Evolutionary conservation across 2,888 invertebrate species (phyloP).

Genomic region (Acanthosepion lycidas): DNA sequence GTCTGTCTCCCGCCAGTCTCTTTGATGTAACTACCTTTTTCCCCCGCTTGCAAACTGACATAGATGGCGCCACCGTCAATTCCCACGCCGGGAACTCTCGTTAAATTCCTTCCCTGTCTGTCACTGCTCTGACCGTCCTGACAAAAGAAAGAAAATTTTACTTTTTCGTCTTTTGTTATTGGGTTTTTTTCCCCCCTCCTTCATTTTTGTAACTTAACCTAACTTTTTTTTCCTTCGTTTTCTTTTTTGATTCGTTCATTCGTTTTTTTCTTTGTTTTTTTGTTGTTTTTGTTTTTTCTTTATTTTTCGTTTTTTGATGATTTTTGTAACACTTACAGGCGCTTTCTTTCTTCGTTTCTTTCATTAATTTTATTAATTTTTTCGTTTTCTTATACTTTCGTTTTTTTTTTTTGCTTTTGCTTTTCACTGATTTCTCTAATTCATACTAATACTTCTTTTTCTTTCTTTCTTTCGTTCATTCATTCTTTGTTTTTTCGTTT

Average conservation of each 20-base stretch:
- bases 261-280: not conserved
- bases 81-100: not conserved
- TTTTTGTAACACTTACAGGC: not conserved
- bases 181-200: not conserved
- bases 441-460: not conserved
- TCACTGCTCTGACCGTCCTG: not conserved
- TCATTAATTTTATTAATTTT: not conserved
- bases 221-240: not conserved
- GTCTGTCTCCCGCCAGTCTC: not conserved
- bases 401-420: not conserved
- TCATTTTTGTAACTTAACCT: not conserved
- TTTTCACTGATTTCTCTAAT: not conserved
- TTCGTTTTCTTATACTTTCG: not conserved
- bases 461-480: not conserved
- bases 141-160: not conserved
- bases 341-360: not conserved
- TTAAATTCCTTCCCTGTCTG: not conserved
- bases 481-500: not conserved
- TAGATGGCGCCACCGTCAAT: not conserved
- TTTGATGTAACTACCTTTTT: not conserved
- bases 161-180: not conserved
- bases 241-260: not conserved
- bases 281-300: not conserved
- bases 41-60: not conserved
- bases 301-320: not conserved